Base-by-base conservation (phyloP, 1,140 invertebrate genomes). In the Carposina sasakii region DNA sequence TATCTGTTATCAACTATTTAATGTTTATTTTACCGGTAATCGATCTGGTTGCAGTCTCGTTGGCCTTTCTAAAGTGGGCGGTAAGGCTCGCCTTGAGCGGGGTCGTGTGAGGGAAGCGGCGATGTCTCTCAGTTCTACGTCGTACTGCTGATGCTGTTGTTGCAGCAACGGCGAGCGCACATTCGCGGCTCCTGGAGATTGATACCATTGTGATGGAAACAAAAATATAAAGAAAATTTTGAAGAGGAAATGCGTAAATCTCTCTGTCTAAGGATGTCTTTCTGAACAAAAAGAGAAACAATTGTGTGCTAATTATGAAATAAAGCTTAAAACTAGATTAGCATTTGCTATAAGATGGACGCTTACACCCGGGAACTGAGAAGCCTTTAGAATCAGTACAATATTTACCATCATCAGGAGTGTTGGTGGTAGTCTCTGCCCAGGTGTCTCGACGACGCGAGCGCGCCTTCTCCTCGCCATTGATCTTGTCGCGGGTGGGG, bases 121-220 rank as follows among this genome's bases (percentile, higher is more conserved):
- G 43, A 93, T 92, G 71, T 93, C 91, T 42, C 91, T 88, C 49
- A 93, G 68, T 64, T 91, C 89, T 48, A 90, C 90, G 54, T 91
- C 90, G 46, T 90, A 89, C 57, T 90, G 88, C 54, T 87, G 86
- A 62, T 90, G 88, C 46, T 85, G 82, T 23, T 86, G 82, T 44
- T 86, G 81, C 10, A 86, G 68, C 1, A 87, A 60, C 10, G 81
- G 72, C 12, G 82, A 75, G 3, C 74, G 58, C 6, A 72, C 69
- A 16, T 54, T 51, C 1, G 58, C 69, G 44, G 60, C 68, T 44
- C 57, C 63, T 60, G 69, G 15, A 57, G 42, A 46, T 22, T 34
- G 19, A 60, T 43, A n/a, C n/a, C n/a, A n/a, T n/a, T n/a, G n/a
- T n/a, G n/a, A n/a, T n/a, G n/a, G n/a, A n/a, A n/a, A n/a, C n/a